Conservation (phyloP, 2,113 vertebrate species). For the Sylvietta virens region DNA sequence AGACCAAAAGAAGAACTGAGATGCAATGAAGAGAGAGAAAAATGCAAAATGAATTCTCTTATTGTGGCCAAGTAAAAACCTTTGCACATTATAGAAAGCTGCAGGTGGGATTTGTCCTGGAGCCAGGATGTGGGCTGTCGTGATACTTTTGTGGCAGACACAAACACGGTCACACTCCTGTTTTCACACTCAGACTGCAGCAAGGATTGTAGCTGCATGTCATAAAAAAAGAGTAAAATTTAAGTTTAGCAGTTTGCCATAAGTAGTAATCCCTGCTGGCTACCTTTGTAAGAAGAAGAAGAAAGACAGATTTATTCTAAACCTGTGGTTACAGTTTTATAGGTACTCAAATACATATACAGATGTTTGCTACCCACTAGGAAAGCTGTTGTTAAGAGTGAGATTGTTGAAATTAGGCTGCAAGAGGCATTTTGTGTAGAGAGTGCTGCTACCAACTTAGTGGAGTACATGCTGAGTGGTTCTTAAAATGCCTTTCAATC, state of each 20-base stretch:
- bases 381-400: background rate
- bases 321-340: background rate
- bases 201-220: background rate
- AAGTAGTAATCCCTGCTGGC: background rate
- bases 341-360: background rate
- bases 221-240: background rate
- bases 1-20: background rate
- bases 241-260: background rate
- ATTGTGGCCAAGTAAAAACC: background rate
- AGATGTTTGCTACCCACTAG: background rate
- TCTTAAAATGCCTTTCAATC: background rate
- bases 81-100: background rate
- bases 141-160: background rate
- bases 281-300: background rate
- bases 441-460: background rate
- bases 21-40: background rate
- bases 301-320: background rate
- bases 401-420: background rate
- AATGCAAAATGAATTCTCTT: background rate
- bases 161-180: background rate
- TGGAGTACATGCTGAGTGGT: background rate
- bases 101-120: background rate
- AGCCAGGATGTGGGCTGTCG: background rate
- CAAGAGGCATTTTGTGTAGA: background rate
- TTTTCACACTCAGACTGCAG: background rate